A percentile compares a stretch with the other conserved stretches of the same genome.
These are phyloP conservation scores for Neoniphon sammara DNA, from an alignment of 2,797 vertebrate species.

Conservation along the genomic window DNA sequence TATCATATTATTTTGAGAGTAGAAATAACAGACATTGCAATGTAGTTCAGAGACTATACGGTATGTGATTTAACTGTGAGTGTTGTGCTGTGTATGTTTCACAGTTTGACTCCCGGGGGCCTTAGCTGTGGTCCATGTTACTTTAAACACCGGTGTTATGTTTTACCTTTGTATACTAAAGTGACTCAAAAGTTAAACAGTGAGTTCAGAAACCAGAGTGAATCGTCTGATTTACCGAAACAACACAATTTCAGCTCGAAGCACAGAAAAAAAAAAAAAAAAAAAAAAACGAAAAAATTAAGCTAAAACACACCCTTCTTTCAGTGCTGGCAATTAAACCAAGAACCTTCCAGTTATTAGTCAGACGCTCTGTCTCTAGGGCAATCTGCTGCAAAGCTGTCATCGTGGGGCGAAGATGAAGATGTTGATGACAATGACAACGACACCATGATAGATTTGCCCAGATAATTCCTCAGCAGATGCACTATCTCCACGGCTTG, in stretches of 20 bases:
- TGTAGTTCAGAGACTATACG: neutral
- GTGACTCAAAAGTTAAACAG: slow-evolving; percentile 47
- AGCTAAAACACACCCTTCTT: neutral
- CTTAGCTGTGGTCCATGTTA: slow-evolving; percentile 2
- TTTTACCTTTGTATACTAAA: slow-evolving; percentile 21
- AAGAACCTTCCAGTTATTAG: neutral
- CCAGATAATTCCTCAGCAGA: neutral
- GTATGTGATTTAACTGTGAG: slow-evolving; percentile 6
- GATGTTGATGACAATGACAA: slow-evolving; percentile 30
- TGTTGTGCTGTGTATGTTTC: slow-evolving; percentile 8
- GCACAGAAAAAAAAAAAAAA: slow-evolving; percentile 23
- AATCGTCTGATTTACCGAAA: slow-evolving; percentile 47
- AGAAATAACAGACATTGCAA: slow-evolving; percentile 17
- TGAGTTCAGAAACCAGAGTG: slow-evolving; percentile 18
- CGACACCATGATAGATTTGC: slow-evolving; percentile 22
- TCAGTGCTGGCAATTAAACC: slow-evolving; percentile 27
- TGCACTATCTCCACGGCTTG: slow-evolving; percentile 29
- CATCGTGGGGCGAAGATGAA: neutral
- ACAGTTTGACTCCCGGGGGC: neutral
- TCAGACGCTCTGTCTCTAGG: slow-evolving; percentile 10
- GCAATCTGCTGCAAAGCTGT: slow-evolving; percentile 27
- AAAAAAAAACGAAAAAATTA: too few species aligned
- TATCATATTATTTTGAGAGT: slow-evolving; percentile 1
- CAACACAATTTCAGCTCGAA: slow-evolving; percentile 25
- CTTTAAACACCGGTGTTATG: slow-evolving; percentile 8